These are phyloP conservation scores for Macropus fuliginosus DNA, from an alignment of 2,797 vertebrate genomes.

Conservation along the genomic window DNA sequence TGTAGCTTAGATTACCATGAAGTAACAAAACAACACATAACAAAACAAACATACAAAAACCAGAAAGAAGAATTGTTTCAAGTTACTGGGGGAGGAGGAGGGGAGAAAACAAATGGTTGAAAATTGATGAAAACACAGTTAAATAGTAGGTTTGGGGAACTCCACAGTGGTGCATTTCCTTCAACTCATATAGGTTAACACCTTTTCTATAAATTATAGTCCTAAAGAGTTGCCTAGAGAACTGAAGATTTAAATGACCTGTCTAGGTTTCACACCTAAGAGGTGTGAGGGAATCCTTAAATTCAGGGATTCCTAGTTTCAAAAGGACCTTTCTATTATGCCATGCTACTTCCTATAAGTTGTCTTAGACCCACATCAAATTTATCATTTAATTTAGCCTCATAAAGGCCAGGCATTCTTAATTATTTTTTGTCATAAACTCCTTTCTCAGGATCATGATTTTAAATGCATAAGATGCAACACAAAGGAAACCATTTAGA, in stretches of 20 bases:
- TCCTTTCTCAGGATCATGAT: too few species aligned
- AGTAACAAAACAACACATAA: not conserved
- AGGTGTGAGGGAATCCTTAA: not conserved
- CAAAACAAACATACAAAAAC: not conserved
- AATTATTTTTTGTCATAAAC: too few species aligned
- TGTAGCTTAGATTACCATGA: not conserved
- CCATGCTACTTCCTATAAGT: not conserved
- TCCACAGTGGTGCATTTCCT: not conserved
- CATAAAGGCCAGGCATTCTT: too few species aligned
- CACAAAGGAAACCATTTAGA: too few species aligned
- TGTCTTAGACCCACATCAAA: too few species aligned
- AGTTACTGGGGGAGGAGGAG: fast-evolving
- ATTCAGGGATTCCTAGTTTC: not conserved
- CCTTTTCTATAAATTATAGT: not conserved
- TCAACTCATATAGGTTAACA: not conserved
- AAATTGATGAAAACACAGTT: not conserved
- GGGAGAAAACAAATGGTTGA: not conserved
- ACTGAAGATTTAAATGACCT: not conserved
- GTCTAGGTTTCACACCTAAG: not conserved
- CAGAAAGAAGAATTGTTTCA: not conserved
- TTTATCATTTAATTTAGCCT: too few species aligned
- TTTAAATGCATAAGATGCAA: too few species aligned
- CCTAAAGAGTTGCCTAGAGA: not conserved
- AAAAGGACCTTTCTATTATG: too few species aligned
- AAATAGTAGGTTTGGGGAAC: not conserved